Evolutionary conservation across 2,113 vertebrate genomes (phyloP), one percentile per base, ranked within the genome.

Genomic region (Aptenodytes patagonicus): DNA sequence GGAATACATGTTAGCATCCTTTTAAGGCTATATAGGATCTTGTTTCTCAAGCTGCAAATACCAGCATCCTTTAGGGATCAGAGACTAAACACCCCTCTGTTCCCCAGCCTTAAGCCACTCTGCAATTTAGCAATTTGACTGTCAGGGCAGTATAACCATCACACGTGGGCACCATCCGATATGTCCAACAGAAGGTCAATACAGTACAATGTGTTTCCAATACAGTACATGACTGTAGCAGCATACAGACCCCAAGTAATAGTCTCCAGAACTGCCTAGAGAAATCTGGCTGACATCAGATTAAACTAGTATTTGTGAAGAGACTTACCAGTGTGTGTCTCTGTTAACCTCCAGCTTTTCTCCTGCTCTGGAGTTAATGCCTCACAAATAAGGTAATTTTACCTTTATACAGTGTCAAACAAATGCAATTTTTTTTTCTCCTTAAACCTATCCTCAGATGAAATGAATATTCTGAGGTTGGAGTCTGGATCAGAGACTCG

Each of bases 191-290:
- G 18, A 83, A 93, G 28, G 44, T n/a, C 55, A 64, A 9, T 13
- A 40, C n/a, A 51, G 17, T 31, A 34, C 44, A 87, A 79, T 3
- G 11, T 5, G 5, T 49, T 79, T 86, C 60, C n/a, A 73, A 22
- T 12, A 49, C 0, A 0, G 1, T 2, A 44, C 1, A 0, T 31
- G 52, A 83, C 40, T 28, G 13, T 12, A 91, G 38, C 73, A 89
- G 66, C 54, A 52, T 18, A 46, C 22, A 25, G 61, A 86, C 20
- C 28, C 19, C 77, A 54, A 22, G n/a, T 11, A 28, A 92, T 1
- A 60, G 31, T 31, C 52, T 89, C 73, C 49, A 87, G 13, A 91
- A 47, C 34, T 68, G 32, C 65, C 77, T 31, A 44, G 54, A 70
- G 29, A 75, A 80, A 47, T 76, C 36, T 31, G 49, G 17, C 46